A percentile compares a stretch with the other conserved stretches of the same genome.
Evolutionary conservation across 2,113 vertebrate species (phyloP).

Genomic region (Lycocorax pyrrhopterus): DNA sequence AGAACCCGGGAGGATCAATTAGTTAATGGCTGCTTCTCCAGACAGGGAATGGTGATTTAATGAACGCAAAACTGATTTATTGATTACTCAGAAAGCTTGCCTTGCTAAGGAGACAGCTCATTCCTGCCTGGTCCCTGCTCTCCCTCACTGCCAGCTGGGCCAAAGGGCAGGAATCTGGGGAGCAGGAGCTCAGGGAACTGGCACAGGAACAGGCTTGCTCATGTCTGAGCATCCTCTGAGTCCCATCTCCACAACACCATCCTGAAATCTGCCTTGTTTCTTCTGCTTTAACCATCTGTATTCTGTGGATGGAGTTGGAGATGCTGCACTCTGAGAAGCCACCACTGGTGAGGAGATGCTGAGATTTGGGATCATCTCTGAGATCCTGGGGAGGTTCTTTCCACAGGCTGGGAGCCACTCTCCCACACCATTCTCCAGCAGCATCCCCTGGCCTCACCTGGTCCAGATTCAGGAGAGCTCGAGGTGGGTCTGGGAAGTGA

Average conservation of each 20-base stretch:
- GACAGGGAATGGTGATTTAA: conserved; percentile 24
- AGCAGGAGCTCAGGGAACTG: background rate
- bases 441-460: background rate
- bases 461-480: rapidly evolving
- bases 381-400: background rate
- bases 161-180: background rate
- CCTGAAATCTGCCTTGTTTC: background rate
- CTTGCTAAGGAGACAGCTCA: background rate
- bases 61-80: conserved; percentile 23
- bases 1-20: background rate
- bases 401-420: background rate
- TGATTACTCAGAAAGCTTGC: conserved; percentile 35
- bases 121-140: background rate
- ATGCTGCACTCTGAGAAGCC: background rate
- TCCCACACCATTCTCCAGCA: background rate
- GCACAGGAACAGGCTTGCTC: background rate
- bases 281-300: background rate
- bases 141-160: background rate
- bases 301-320: background rate
- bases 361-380: background rate
- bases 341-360: background rate
- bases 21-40: background rate
- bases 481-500: background rate
- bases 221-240: background rate
- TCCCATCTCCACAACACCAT: background rate